A percentile compares a stretch with the other conserved stretches of the same genome.
phyloP scores from a whole-genome alignment of 2,888 invertebrate genomes.

The Drosophila demipolita region DNA sequence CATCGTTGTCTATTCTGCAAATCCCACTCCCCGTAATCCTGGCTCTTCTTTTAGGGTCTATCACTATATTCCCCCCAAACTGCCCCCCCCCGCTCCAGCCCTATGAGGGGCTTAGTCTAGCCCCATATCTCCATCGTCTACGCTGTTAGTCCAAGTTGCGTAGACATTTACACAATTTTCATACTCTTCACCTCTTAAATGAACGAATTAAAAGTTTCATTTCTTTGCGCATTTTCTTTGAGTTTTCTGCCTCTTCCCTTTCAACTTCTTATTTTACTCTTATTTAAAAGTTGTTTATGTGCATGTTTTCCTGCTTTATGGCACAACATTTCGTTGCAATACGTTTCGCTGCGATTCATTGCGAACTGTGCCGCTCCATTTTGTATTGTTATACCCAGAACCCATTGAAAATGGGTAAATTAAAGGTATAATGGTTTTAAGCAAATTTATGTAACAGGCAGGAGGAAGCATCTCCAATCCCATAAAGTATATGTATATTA shows the following conservation, averaged over 20 bases:
- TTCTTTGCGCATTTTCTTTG: constrained; percentile 38
- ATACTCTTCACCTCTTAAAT: constrained; percentile 78
- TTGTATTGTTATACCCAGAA: constrained; percentile 12
- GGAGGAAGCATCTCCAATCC: too few species aligned
- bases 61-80: constrained; percentile 9
- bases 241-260: neutral
- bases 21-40: neutral
- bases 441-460: too few species aligned
- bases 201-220: constrained; percentile 75
- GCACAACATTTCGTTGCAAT: constrained; percentile 38
- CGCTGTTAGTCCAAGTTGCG: constrained; percentile 24
- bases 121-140: neutral
- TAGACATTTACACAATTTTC: constrained; percentile 70
- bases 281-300: constrained; percentile 39
- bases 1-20: constrained; percentile 34
- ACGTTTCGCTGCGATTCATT: constrained; percentile 30
- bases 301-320: constrained; percentile 16
- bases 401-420: neutral
- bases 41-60: constrained; percentile 18
- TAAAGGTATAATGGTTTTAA: neutral
- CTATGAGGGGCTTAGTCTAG: neutral
- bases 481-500: too few species aligned
- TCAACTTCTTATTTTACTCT: neutral
- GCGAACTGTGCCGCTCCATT: constrained; percentile 29
- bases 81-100: neutral